These are phyloP conservation scores for Lerista edwardsae DNA, from an alignment of 2,797 vertebrate species.

Conservation along the genomic window DNA sequence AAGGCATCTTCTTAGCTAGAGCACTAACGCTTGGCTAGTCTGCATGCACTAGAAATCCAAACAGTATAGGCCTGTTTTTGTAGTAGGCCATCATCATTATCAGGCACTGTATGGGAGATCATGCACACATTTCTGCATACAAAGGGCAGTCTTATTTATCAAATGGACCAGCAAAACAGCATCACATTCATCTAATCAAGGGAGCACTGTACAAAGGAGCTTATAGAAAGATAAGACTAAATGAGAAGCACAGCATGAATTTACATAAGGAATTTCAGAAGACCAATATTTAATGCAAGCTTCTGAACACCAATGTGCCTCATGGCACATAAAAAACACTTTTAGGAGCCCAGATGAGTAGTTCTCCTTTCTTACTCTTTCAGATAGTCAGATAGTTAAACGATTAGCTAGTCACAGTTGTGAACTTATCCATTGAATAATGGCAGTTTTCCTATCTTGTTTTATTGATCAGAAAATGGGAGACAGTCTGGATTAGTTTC, in stretches of 20 bases:
- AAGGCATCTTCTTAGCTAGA: not conserved
- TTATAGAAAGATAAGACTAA: no score
- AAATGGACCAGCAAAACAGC: not conserved
- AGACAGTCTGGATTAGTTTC: not conserved
- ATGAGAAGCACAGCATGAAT: not conserved
- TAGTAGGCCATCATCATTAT: not conserved
- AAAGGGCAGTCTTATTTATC: not conserved
- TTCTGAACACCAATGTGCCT: no score
- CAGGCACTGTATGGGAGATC: not conserved
- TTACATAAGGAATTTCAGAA: not conserved
- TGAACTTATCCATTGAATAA: not conserved
- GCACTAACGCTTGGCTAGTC: not conserved
- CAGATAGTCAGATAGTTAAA: no score
- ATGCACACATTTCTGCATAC: not conserved
- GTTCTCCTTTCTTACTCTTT: no score
- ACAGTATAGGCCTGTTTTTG: not conserved
- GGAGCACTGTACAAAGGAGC: not conserved
- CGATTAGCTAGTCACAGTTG: no score
- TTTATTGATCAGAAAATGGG: not conserved
- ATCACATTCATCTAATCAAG: not conserved
- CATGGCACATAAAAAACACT: no score
- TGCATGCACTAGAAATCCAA: constrained; percentile 5
- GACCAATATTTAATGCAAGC: not conserved
- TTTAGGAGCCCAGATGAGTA: no score
- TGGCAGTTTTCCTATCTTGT: not conserved